phyloP scores from a whole-genome alignment of 2,113 vertebrate genomes.

The Syngnathoides biaculeatus region DNA sequence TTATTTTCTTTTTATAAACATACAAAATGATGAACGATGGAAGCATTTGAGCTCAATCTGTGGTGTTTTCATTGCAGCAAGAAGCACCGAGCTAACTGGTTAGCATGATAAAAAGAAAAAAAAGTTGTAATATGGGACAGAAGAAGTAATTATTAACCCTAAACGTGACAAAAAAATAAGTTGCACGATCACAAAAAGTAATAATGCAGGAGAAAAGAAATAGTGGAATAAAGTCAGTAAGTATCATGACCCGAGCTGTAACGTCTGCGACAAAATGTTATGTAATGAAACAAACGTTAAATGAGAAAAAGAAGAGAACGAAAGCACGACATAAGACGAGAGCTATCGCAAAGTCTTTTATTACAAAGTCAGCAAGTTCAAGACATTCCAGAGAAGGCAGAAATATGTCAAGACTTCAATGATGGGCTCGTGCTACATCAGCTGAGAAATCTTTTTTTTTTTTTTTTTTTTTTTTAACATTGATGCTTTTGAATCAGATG shows the following conservation, averaged over 20 bases:
- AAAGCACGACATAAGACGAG: no score
- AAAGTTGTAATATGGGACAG: no score
- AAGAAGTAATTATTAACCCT: no score
- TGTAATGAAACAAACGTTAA: no score
- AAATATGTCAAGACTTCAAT: conserved; percentile 33
- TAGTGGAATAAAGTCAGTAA: no score
- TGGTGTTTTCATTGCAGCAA: conserved; percentile 2
- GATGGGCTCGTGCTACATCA: conserved; percentile 54
- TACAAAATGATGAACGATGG: neutral
- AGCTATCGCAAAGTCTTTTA: conserved; percentile 50
- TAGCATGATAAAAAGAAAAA: neutral
- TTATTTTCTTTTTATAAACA: neutral
- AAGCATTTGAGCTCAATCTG: neutral
- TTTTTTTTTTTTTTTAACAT: conserved; percentile 1
- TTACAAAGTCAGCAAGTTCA: conserved; percentile 73
- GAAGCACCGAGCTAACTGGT: neutral
- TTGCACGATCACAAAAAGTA: no score
- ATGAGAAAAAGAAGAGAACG: no score
- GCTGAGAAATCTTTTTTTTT: conserved; percentile 7
- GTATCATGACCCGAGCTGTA: no score
- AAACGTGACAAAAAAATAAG: no score
- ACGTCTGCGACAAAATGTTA: no score
- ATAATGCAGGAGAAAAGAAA: no score
- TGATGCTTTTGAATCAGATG: conserved; percentile 14
- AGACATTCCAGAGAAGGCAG: conserved; percentile 56